phyloP scores from a whole-genome alignment of 35 echinoderm and acorn worm genomes.

The Acanthaster planci region DNA sequence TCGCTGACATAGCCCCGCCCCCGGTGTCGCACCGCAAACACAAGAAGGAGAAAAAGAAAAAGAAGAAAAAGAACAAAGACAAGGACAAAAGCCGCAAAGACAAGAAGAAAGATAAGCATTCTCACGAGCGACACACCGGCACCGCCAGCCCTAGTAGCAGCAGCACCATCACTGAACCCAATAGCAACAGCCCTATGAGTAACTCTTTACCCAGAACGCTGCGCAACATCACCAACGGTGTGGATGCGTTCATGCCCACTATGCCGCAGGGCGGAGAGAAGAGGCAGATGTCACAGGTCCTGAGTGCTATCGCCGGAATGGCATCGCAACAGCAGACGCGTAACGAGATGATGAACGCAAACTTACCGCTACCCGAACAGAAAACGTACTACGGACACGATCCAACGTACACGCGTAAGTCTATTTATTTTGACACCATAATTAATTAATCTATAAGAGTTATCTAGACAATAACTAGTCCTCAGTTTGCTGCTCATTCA shows the following conservation, averaged over 20 bases:
- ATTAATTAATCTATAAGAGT: too few species aligned
- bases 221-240: slow-evolving; percentile 93
- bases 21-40: slow-evolving; percentile 47
- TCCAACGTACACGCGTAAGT: slow-evolving; percentile 70
- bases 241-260: slow-evolving; percentile 46
- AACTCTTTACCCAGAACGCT: slow-evolving; percentile 45
- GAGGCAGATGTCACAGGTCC: slow-evolving; percentile 78
- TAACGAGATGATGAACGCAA: slow-evolving; percentile 48
- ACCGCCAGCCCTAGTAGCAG: slow-evolving; percentile 1
- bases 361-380: slow-evolving; percentile 48
- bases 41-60: slow-evolving; percentile 70
- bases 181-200: slow-evolving; percentile 23
- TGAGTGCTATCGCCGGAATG: slow-evolving; percentile 70
- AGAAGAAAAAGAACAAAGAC: slow-evolving; percentile 85
- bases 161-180: background rate
- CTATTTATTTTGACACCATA: background rate
- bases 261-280: slow-evolving; percentile 28
- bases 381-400: slow-evolving; percentile 91
- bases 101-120: slow-evolving; percentile 75
- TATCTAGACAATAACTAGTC: too few species aligned
- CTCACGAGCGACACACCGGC: slow-evolving; percentile 35
- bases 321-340: slow-evolving; percentile 43
- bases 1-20: background rate
- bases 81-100: slow-evolving; percentile 70
- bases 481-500: too few species aligned